phyloP scores from a whole-genome alignment of 2,113 vertebrate genomes.

The Bujurquina vittata region DNA sequence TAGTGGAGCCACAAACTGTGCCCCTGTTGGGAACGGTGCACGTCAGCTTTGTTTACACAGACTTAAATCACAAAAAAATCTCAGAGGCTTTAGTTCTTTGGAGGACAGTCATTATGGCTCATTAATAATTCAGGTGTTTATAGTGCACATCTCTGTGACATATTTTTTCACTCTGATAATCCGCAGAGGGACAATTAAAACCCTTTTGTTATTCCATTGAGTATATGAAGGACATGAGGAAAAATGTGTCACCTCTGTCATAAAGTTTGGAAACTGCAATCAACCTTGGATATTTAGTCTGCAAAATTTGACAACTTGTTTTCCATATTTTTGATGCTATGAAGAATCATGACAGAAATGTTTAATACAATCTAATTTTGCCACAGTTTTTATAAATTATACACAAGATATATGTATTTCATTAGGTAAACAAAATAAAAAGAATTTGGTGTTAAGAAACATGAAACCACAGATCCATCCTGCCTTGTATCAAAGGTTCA shows the following conservation, averaged over 20 bases:
- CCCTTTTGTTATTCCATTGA: background rate
- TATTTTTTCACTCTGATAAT: background rate
- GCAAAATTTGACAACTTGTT: background rate
- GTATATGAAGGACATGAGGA: background rate
- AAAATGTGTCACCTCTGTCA: background rate
- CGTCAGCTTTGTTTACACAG: slow-evolving; percentile 30
- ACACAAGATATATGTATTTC: too few species aligned
- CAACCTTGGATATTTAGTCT: background rate
- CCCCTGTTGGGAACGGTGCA: background rate
- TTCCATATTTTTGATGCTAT: background rate
- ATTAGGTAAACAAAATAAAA: too few species aligned
- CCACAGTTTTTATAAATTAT: too few species aligned
- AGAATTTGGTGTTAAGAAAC: too few species aligned
- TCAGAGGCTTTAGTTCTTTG: slow-evolving; percentile 3
- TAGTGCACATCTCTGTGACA: background rate
- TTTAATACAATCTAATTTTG: background rate
- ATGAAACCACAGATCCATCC: too few species aligned
- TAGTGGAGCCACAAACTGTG: background rate
- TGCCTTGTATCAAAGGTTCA: too few species aligned
- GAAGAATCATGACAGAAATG: background rate
- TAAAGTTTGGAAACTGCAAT: background rate
- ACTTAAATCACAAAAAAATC: slow-evolving; percentile 9
- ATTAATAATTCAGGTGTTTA: slow-evolving; percentile 65
- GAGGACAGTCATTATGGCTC: slow-evolving; percentile 39
- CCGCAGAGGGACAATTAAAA: slow-evolving; percentile 58